phyloP scores from a whole-genome alignment of 2,888 invertebrate genomes.

The Lasioglossum pauxillum region DNA sequence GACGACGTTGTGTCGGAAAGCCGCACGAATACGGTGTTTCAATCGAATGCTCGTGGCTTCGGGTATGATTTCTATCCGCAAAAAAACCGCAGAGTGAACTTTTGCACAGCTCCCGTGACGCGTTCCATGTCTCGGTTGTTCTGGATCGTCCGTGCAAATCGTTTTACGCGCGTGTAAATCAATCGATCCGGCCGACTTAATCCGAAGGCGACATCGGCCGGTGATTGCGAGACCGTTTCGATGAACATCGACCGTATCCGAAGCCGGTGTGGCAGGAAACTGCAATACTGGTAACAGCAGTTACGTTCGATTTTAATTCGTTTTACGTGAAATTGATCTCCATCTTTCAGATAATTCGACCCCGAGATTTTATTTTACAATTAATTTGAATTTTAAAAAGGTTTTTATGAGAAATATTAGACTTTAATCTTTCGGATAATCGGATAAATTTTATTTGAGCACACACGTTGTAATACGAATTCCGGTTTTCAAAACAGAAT shows the following conservation, averaged over 20 bases:
- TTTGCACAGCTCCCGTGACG: background rate
- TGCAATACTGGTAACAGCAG: conserved; percentile 36
- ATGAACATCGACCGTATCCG: conserved; percentile 58
- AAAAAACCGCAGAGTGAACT: background rate
- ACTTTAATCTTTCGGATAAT: no score
- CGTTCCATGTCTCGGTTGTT: conserved; percentile 2
- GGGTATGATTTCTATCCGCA: background rate
- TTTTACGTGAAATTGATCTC: no score
- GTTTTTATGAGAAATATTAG: no score
- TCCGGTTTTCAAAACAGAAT: no score
- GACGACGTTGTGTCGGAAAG: conserved; percentile 30
- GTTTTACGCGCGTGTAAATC: conserved; percentile 31
- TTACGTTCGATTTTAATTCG: background rate
- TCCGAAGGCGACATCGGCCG: conserved; percentile 71
- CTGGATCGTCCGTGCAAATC: background rate
- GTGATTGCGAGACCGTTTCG: conserved; percentile 45
- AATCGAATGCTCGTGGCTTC: conserved; percentile 7
- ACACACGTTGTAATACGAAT: no score
- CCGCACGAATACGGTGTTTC: conserved; percentile 50
- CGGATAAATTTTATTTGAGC: no score
- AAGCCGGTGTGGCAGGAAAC: conserved; percentile 70
- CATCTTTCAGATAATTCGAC: no score
- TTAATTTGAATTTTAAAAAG: no score
- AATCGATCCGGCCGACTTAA: conserved; percentile 45
- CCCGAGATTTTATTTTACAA: no score